Evolutionary conservation across 2,113 vertebrate genomes (phyloP).

Genomic region (Sakesphorus luctuosus): DNA sequence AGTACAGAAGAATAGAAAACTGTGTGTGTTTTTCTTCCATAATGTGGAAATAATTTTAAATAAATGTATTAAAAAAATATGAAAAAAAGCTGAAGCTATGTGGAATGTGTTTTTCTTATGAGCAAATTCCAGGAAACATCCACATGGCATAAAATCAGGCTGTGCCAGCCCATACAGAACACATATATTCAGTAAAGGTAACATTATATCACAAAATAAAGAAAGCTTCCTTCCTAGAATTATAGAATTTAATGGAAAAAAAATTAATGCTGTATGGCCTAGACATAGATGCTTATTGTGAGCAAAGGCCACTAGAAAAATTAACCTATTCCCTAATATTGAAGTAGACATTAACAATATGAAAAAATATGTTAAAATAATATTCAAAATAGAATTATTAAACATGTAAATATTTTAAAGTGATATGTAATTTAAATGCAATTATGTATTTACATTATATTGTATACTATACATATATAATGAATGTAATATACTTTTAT

Average conservation of each 20-base stretch:
- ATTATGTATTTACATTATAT: not conserved
- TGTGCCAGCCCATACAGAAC: not conserved
- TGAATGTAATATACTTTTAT: not conserved
- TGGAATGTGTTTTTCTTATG: not conserved
- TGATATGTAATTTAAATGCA: not conserved
- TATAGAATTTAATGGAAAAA: not conserved
- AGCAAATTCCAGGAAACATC: not conserved
- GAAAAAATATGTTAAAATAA: not conserved
- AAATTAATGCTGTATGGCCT: not conserved
- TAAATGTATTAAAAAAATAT: not conserved
- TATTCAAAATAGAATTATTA: not conserved
- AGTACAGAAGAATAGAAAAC: not conserved
- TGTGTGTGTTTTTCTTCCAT: not conserved
- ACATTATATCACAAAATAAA: not conserved
- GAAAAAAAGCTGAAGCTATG: not conserved
- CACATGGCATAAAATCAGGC: fast-evolving
- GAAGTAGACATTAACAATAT: not conserved
- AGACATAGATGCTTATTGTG: not conserved
- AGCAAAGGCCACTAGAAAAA: not conserved
- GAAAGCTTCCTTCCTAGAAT: not conserved
- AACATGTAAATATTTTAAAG: not conserved
- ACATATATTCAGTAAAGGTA: not conserved
- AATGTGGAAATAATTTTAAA: not conserved
- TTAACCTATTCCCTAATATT: not conserved
- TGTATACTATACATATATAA: too few relatives aligned